Evolutionary conservation across 2,888 invertebrate species (phyloP).

Genomic region (Gryllus longicercus): DNA sequence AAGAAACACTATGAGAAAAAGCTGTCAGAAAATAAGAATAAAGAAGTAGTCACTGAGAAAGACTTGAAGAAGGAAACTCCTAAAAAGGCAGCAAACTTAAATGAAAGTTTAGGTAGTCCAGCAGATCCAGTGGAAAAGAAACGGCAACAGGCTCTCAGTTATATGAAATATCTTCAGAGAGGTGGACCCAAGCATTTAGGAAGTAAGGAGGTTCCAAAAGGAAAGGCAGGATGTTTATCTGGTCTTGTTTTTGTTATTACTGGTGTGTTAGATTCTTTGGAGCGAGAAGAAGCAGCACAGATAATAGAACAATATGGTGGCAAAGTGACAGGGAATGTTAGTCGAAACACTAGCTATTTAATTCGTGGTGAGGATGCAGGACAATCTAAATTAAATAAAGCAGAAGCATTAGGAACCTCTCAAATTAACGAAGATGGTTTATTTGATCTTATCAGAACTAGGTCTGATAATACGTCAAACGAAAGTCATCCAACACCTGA

Average conservation of each 20-base stretch:
- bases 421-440: conserved; percentile 78
- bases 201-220: conserved; percentile 78
- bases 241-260: conserved; percentile 73
- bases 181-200: conserved; percentile 79
- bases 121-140: conserved; percentile 53
- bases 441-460: conserved; percentile 68
- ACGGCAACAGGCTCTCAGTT: conserved; percentile 61
- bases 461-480: conserved; percentile 44
- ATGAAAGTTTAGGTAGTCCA: background rate
- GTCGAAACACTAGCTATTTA: conserved; percentile 77
- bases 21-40: conserved; percentile 35
- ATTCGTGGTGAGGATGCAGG: conserved; percentile 84
- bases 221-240: conserved; percentile 66
- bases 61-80: conserved; percentile 42
- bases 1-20: conserved; percentile 22
- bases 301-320: conserved; percentile 79
- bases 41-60: conserved; percentile 41
- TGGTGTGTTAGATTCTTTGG: conserved; percentile 84
- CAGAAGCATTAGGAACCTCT: conserved; percentile 65
- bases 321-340: conserved; percentile 66
- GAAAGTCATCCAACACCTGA: background rate
- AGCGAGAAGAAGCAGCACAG: conserved; percentile 71
- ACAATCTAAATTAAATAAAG: conserved; percentile 76
- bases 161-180: conserved; percentile 72
- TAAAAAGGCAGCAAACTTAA: conserved; percentile 35